These are phyloP conservation scores for Oreotragus oreotragus DNA, from an alignment of 2,113 vertebrate species.

Conservation along the genomic window DNA sequence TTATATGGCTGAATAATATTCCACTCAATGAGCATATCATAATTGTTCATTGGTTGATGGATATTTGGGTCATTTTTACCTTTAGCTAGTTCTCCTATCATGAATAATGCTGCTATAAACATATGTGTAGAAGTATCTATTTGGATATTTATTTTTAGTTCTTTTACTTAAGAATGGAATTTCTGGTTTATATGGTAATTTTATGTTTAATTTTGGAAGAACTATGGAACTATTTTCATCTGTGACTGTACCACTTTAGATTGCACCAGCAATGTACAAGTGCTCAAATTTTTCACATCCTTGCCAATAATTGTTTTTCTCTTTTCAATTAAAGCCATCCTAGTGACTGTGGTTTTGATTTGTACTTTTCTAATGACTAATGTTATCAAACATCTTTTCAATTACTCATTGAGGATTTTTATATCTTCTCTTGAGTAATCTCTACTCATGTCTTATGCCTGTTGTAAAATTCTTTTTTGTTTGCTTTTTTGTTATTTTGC, in stretches of 20 bases:
- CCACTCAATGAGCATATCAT: background rate
- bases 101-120: background rate
- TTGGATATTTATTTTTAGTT: background rate
- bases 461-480: background rate
- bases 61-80: background rate
- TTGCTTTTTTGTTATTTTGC: background rate
- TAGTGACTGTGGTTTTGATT: background rate
- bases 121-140: background rate
- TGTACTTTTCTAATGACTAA: background rate
- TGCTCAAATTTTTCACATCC: background rate
- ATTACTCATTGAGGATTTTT: background rate
- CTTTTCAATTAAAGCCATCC: background rate
- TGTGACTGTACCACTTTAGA: background rate
- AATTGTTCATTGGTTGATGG: background rate
- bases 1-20: background rate
- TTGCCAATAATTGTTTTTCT: background rate
- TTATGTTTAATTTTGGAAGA: background rate
- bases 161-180: background rate
- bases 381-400: background rate
- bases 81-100: background rate
- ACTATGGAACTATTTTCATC: background rate
- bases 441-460: background rate
- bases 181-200: background rate
- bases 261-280: background rate
- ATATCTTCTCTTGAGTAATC: background rate